These are phyloP conservation scores for Neopelma chrysocephalum DNA, from an alignment of 2,797 vertebrate species.

Conservation along the genomic window DNA sequence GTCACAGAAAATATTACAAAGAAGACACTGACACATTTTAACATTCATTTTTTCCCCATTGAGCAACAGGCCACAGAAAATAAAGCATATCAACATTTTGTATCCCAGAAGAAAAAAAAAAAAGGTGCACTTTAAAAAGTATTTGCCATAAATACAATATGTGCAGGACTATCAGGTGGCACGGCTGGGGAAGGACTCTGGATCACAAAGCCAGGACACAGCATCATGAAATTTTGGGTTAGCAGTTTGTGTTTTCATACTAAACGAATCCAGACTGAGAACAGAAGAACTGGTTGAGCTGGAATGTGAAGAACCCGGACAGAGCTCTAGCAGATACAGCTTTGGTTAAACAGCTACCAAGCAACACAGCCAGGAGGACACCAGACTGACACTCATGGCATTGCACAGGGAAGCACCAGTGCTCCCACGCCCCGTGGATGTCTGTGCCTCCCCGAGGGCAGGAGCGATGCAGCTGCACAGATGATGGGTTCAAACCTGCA, in stretches of 20 bases:
- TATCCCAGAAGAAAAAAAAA: not conserved
- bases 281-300: not conserved
- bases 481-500: not conserved
- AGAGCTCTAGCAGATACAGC: not conserved
- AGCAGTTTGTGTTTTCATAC: not conserved
- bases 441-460: not conserved
- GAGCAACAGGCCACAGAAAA: conserved; percentile 46
- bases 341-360: not conserved
- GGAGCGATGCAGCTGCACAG: not conserved
- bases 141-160: conserved; percentile 21
- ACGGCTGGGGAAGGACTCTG: not conserved
- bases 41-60: conserved; percentile 26
- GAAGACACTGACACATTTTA: not conserved
- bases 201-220: conserved; percentile 34
- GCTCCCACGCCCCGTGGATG: not conserved
- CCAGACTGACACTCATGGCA: not conserved
- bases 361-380: not conserved
- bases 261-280: not conserved
- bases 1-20: conserved; percentile 14
- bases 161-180: conserved; percentile 30
- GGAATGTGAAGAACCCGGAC: not conserved
- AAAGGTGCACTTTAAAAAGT: conserved; percentile 24
- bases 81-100: conserved; percentile 36
- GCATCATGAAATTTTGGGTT: not conserved
- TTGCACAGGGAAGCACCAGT: not conserved